Conservation (phyloP, 2,888 invertebrate genomes). For the Pheosia gnoma region DNA sequence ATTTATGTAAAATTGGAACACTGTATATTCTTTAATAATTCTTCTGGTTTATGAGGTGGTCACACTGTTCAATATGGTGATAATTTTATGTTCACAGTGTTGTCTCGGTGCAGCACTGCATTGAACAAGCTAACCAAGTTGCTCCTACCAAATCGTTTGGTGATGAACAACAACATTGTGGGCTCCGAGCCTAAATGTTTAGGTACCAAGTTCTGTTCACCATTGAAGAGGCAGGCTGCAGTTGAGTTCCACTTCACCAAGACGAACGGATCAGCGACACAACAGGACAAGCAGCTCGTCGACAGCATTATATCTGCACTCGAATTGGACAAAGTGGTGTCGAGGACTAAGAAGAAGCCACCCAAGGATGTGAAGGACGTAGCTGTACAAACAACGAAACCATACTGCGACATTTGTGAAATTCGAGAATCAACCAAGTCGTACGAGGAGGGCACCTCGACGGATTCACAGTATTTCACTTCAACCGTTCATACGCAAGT, state of each 20-base stretch:
- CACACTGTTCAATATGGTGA: slow-evolving; percentile 30
- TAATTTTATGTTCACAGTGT: slow-evolving; percentile 70
- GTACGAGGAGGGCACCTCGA: slow-evolving; percentile 49
- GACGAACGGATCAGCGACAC: slow-evolving; percentile 40
- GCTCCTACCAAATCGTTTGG: slow-evolving; percentile 63
- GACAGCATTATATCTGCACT: slow-evolving; percentile 67
- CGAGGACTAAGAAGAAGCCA: slow-evolving; percentile 58
- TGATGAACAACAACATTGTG: slow-evolving; percentile 56
- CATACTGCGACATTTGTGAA: slow-evolving; percentile 71
- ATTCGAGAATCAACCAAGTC: slow-evolving; percentile 62
- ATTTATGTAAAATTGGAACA: not conserved
- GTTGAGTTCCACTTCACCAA: slow-evolving; percentile 71
- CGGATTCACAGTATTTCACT: slow-evolving; percentile 60
- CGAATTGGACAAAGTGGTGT: slow-evolving; percentile 61
- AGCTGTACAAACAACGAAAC: slow-evolving; percentile 68
- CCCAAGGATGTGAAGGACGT: slow-evolving; percentile 63
- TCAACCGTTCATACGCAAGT: slow-evolving; percentile 73
- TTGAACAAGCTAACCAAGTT: slow-evolving; percentile 59
- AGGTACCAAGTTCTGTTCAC: slow-evolving; percentile 67
- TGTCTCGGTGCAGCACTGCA: slow-evolving; percentile 70
- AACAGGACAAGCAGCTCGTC: slow-evolving; percentile 70
- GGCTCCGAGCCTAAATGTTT: slow-evolving; percentile 54
- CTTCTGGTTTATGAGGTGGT: not conserved
- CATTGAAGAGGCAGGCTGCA: slow-evolving; percentile 68
- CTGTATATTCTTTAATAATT: not conserved